Percentiles rank a stretch among this genome's conserved stretches.
phyloP scores from a whole-genome alignment of 2,888 invertebrate genomes.

The Drosophila borealis region DNA sequence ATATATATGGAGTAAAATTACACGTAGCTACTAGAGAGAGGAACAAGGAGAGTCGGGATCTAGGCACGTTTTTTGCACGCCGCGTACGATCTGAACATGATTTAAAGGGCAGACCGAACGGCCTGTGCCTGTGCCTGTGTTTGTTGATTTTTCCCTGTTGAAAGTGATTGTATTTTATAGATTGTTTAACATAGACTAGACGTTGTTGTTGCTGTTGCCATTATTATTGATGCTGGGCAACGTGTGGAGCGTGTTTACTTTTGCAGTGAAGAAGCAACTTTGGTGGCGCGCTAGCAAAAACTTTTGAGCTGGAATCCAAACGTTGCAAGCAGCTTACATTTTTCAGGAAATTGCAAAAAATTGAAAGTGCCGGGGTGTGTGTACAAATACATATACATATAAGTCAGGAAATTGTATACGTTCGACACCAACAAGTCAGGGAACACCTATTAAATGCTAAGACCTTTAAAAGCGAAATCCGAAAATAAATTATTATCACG shows the following conservation, averaged over 20 bases:
- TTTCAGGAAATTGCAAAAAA: conserved; percentile 10
- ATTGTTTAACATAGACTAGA: conserved; percentile 52
- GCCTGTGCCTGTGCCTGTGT: conserved; percentile 16
- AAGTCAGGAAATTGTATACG: neutral
- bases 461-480: no score
- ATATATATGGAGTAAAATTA: conserved; percentile 6
- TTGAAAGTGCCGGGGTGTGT: conserved; percentile 26
- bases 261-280: conserved; percentile 24
- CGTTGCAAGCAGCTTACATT: neutral
- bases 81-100: conserved; percentile 55
- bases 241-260: conserved; percentile 53
- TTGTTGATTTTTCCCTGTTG: conserved; percentile 54
- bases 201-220: conserved; percentile 20
- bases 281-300: conserved; percentile 24
- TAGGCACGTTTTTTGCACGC: conserved; percentile 52
- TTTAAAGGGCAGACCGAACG: conserved; percentile 65
- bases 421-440: neutral
- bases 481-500: no score
- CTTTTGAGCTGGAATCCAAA: conserved; percentile 9
- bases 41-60: conserved; percentile 24
- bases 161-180: conserved; percentile 71
- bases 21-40: conserved; percentile 11
- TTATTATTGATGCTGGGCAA: conserved; percentile 36
- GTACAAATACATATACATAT: conserved; percentile 23
- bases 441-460: no score